A percentile compares a stretch with the other conserved stretches of the same genome.
These are phyloP conservation scores for Tychaedon coryphoeus DNA, from an alignment of 2,113 vertebrate species.

Conservation along the genomic window DNA sequence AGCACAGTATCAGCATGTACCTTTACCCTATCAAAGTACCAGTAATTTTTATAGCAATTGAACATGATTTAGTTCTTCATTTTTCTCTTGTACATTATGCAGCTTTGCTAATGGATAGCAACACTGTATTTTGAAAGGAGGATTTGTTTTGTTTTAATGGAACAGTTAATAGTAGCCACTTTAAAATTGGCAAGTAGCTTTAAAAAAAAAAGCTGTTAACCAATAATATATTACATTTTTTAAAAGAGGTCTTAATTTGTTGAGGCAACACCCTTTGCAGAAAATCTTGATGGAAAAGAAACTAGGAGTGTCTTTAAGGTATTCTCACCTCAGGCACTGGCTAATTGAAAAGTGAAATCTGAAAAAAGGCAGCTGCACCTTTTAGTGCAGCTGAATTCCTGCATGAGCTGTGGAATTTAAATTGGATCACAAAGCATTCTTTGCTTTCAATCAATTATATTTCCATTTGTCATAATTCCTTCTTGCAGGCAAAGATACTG, in stretches of 20 bases:
- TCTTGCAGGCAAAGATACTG: background rate
- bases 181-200: background rate
- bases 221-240: background rate
- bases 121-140: background rate
- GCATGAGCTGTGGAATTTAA: background rate
- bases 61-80: conserved; percentile 7
- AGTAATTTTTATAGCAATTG: background rate
- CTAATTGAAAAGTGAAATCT: background rate
- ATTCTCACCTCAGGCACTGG: background rate
- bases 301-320: background rate
- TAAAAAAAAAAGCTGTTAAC: background rate
- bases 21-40: background rate
- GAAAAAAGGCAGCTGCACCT: background rate
- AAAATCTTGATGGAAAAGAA: background rate
- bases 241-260: background rate
- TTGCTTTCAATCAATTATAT: background rate
- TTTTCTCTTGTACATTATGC: background rate
- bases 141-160: conserved; percentile 23
- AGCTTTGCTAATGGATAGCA: conserved; percentile 22
- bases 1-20: background rate
- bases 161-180: background rate
- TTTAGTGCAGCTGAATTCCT: background rate
- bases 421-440: background rate
- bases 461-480: conserved; percentile 2
- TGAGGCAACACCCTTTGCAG: background rate